Evolutionary conservation across 2,113 vertebrate genomes (phyloP), one percentile per base, ranked within the genome.

Genomic region (Sardina pilchardus): DNA sequence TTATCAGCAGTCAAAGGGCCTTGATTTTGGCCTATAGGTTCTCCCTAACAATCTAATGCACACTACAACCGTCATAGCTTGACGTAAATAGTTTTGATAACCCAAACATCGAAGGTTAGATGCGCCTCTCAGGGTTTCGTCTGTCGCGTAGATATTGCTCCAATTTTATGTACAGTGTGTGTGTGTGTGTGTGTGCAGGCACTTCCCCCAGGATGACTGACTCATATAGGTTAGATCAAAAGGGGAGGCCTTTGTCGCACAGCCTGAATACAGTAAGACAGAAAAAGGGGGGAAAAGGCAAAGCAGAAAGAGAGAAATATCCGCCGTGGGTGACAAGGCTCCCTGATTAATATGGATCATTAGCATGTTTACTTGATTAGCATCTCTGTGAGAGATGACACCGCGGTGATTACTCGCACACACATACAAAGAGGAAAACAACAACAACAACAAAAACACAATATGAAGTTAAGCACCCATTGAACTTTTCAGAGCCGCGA

Each of bases 311-410:
- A 87, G 84, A 84, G 88, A 36, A 5, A 36, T 34, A 5, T 87
- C n/a, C n/a, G 92, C 92, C 93, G 88, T 88, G 86, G 91, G 92
- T 91, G 92, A 93, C 89, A 88, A 87, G 86, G 82, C 84, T 82
- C 82, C 30, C 90, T 84, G 89, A 84, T 83, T 89, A 92, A 93
- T 93, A 91, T 93, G 90, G 63, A 91, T 92, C 82, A 91, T 94
- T 93, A 93, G 91, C 92, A 93, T 94, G 90, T 94, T 93, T 90
- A 93, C 93, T 93, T 93, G 91, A 92, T 93, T 92, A 93, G 90
- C 85, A 86, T 89, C 89, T 90, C 87, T 24, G 16, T 16, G 26
- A 83, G 85, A 63, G 82, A 87, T 63, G 21, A 50, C 19, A 87
- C 86, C 82, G 84, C 42, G 50, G 87, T 91, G 90, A 93, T 93